Base-by-base conservation (phyloP, 2,113 vertebrate genomes). In the Indicator indicator region DNA sequence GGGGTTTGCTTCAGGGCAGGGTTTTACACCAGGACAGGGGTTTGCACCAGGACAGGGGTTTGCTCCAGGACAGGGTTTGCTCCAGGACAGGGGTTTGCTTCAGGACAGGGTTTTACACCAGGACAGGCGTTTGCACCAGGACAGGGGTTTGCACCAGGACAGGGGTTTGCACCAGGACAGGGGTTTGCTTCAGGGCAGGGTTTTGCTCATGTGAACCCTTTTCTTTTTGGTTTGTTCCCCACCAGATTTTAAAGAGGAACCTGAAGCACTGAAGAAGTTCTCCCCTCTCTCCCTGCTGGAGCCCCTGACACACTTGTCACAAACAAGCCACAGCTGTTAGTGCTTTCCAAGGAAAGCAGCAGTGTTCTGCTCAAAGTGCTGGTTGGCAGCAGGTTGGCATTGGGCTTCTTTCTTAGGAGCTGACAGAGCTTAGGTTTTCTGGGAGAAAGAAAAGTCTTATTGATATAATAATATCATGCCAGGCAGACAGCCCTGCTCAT, bases 401-500 rank as follows among this genome's bases (percentile, higher is more conserved):
- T 95, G 88, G 88, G 73, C 77, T 93, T 95, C 96, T 97, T 97
- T 97, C 93, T 97, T 89, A 91, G 86, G 94, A 90, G 83, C 93
- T 59, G 95, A 96, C 93, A 93, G 89, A 94, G 84, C 93, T 96
- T 96, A 95, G 5, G 70, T 94, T 94, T 96, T 81, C 72, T 2
- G 8, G 74, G 92, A 94, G 94, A 96, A 96, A 96, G 91, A 91
- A 79, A 97, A 95, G 91, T 97, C 86, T 86, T 94, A 92, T 93
- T 96, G 96, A 95, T 95, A 95, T 91, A 97, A 97, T 96, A 96
- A 97, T 91, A 97, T 94, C 96, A 97, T 95, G 96, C 95, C 96
- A 96, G 93, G 96, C 96, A 95, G 95, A 95, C 94, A 96, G 94
- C 83, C 72, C 86, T 88, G 94, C 92, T 81, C 92, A 90, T 95